Evolutionary conservation across 2,797 vertebrate species (phyloP).

Genomic region (Liasis olivaceus): DNA sequence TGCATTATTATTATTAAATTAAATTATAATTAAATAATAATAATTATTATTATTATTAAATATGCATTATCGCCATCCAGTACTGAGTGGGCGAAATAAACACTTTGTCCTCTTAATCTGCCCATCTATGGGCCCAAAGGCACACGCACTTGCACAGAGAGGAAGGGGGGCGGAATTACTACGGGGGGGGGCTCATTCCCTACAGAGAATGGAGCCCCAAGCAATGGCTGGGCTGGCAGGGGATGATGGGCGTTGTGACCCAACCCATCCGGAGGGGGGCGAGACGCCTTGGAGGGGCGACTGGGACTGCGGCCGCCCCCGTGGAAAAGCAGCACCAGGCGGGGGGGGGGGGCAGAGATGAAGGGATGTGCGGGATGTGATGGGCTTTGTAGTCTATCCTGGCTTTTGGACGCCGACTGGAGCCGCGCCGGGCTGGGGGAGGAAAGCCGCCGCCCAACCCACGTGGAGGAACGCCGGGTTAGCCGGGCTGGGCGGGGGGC

Average conservation of each 20-base stretch:
- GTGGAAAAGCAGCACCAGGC: too few relatives aligned
- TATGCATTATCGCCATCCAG: too few relatives aligned
- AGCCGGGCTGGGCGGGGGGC: not conserved
- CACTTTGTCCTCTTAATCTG: not conserved
- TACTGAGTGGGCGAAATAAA: too few relatives aligned
- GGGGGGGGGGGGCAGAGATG: too few relatives aligned
- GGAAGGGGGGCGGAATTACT: not conserved
- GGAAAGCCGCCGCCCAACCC: not conserved
- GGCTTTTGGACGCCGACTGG: too few relatives aligned
- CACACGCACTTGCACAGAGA: not conserved
- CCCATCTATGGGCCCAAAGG: not conserved
- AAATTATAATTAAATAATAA: too few relatives aligned
- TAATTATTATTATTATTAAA: too few relatives aligned
- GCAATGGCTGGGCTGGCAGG: not conserved
- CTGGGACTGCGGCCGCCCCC: too few relatives aligned
- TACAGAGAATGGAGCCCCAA: not conserved
- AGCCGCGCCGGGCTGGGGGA: fast-evolving
- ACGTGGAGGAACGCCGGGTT: not conserved
- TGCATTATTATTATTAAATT: not conserved
- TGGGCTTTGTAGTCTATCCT: not conserved
- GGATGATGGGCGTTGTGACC: not conserved
- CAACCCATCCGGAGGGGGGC: not conserved
- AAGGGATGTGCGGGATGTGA: not conserved
- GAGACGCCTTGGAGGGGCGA: too few relatives aligned
- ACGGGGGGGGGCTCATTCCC: not conserved